Evolutionary conservation across 2,113 vertebrate species (phyloP).

Genomic region (Aegotheles bennettii): DNA sequence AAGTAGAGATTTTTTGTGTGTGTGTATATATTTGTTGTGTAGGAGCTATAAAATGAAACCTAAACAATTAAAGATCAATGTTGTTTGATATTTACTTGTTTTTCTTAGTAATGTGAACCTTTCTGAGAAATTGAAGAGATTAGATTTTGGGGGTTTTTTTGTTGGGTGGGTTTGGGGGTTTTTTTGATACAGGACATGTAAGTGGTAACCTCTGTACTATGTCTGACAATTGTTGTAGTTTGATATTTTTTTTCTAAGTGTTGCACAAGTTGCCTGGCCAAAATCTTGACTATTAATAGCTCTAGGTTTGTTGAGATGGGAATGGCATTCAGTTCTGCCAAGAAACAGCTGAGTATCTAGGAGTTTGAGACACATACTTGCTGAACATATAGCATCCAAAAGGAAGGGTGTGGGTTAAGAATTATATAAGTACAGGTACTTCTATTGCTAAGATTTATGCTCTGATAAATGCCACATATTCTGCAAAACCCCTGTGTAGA

Average conservation of each 20-base stretch:
- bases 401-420: background rate
- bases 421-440: background rate
- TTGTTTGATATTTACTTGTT: background rate
- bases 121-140: background rate
- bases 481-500: background rate
- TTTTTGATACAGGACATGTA: background rate
- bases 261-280: background rate
- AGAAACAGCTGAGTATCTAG: conserved; percentile 11
- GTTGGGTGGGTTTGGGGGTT: background rate
- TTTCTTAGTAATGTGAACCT: background rate
- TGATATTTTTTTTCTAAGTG: background rate
- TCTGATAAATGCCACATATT: background rate
- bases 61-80: background rate
- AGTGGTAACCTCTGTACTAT: background rate
- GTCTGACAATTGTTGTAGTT: background rate
- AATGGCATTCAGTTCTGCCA: background rate
- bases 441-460: background rate
- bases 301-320: background rate
- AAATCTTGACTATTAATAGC: background rate
- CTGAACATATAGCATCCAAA: background rate
- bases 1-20: background rate
- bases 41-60: background rate
- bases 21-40: background rate
- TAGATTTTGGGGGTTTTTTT: background rate
- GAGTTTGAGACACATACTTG: background rate